Evolutionary conservation across 2,797 vertebrate species (phyloP), one percentile per base, ranked within the genome.

Genomic region (Spinibarbus caldwelli): DNA sequence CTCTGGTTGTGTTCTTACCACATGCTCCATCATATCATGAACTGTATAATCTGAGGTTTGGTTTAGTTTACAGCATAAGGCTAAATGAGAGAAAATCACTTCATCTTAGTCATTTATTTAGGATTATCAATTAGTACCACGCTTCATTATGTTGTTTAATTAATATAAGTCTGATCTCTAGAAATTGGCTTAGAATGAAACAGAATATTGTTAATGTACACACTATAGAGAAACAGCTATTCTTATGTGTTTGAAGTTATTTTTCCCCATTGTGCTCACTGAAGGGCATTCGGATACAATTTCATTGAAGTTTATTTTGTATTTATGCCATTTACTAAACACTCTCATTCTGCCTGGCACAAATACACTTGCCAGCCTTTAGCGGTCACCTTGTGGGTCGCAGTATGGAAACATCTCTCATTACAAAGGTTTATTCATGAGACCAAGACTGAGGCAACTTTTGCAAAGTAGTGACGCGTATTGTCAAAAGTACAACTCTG

Each of bases 401-500:
- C 14, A 31, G 19, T 68, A 29, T 38, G 49, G 21, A 34, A 43
- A 54, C 64, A 4, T 34, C 47, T 57, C 59, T 29, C 34, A 6
- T 64, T 70, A 29, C 57, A 73, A 80, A 76, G 47, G 62, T 79
- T 85, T 68, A 75, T 77, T 72, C 72, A 17, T 21, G 29, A 66
- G 73, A 67, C 52, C 26, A 12, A 23, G 7, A 34, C n/a, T 34
- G 6, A n/a, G 47, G 10, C 10, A 85, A 78, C 38, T 78, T 29
- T 67, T 85, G 26, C 12, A 8, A 72, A 85, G 76, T 85, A 71
- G 19, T 72, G 83, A 62, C 29, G 31, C 12, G 4, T 47, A 26
- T 70, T 31, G 17, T 57, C 34, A 70, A 68, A 73, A 78, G 71
- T 85, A 67, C 83, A 57, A 59, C 83, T 83, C 72, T 73, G 71